These are phyloP conservation scores for Stichodactyla helianthus DNA, from an alignment of 64 coral and sea anemone genomes.

Conservation along the genomic window DNA sequence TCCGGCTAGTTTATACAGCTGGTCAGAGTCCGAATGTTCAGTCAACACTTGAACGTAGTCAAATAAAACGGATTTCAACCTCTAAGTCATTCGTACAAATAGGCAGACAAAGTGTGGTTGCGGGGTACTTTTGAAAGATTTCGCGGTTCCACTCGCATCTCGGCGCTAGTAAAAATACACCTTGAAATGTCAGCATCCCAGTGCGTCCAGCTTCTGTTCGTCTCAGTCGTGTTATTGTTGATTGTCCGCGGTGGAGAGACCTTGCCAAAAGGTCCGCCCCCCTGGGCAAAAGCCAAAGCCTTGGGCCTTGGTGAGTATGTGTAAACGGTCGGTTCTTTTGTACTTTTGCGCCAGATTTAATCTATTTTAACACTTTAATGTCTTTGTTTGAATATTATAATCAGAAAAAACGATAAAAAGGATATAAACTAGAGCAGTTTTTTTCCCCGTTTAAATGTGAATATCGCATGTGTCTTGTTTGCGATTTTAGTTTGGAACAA, in stretches of 20 bases:
- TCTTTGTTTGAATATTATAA: background rate
- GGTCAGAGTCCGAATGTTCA: background rate
- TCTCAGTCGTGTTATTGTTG: background rate
- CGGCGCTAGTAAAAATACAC: background rate
- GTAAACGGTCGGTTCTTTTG: background rate
- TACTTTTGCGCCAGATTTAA: background rate
- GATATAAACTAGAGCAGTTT: background rate
- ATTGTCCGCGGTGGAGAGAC: background rate
- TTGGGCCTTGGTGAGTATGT: background rate
- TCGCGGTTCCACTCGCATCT: background rate
- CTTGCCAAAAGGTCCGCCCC: background rate
- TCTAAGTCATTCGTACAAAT: background rate
- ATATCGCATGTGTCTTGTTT: no score
- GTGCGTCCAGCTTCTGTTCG: background rate
- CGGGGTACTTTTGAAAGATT: background rate
- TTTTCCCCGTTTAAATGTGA: background rate
- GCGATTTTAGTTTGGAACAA: no score
- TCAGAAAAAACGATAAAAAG: background rate
- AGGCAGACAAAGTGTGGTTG: background rate
- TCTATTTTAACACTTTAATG: background rate
- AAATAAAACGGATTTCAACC: background rate
- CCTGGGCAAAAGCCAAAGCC: background rate
- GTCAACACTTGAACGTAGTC: slow-evolving; percentile 16
- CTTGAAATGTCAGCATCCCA: background rate
- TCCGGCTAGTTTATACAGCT: background rate